Evolutionary conservation across 1,140 invertebrate species (phyloP), one percentile per base, ranked within the genome.

Genomic region (Metaphire vulgaris): DNA sequence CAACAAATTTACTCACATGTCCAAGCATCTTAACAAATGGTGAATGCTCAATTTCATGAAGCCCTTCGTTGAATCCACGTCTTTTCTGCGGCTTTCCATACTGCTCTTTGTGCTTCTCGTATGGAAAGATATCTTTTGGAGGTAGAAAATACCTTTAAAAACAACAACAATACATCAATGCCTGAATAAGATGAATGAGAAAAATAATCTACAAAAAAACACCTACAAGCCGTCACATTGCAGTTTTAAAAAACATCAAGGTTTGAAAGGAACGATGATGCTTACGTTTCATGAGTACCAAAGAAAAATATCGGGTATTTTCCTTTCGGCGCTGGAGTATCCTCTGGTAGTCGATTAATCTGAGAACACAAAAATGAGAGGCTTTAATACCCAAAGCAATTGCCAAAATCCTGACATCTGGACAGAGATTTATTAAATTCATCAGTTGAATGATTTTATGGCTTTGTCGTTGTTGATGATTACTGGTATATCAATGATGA

Each of bases 261-360:
- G 41, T 6, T 56, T 6, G 6, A 56, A 12, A 56, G 41, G 6
- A 6, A 56, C 72, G 64, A 33, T 21, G 6, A 74, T 74, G 90
- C 92, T 92, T 89, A 95, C 91, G 91, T 94, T 90, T 98, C 95
- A 80, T 92, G 91, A 21, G 95, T 98, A 2, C 95, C 95, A 88
- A 94, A 97, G 86, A 98, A 98, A 84, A 92, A 92, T 76, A 98
- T 93, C 85, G 91, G 92, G 85, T 93, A 97, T 86, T 92, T 93
- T 70, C 83, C 83, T 82, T 93, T 93, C 56, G 90, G 91, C 78
- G 83, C 83, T 15, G 82, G 82, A 2, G 75, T 79, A 31, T 89
- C 88, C 72, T 90, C 88, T 69, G 86, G 88, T 64, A 89, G 81
- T 80, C 89, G 90, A 83, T 92, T 90, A 80, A 95, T 90, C 92